Conservation (phyloP, 2,113 vertebrate species). For the Petrocephalus microphthalmus region DNA sequence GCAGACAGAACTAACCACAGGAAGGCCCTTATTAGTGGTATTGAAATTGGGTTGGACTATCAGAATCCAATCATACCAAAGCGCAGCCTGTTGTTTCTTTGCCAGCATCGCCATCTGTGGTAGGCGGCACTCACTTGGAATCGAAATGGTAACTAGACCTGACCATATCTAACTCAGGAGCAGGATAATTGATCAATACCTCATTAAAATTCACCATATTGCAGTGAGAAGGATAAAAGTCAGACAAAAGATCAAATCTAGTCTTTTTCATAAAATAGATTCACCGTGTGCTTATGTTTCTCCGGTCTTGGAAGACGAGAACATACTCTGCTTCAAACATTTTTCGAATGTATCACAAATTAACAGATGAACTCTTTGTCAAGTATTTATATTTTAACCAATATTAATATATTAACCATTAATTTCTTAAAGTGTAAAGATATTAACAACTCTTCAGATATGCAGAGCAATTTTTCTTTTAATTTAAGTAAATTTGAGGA, state of each 20-base stretch:
- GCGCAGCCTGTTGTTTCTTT: not conserved
- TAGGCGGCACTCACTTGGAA: not conserved
- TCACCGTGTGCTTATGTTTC: not conserved
- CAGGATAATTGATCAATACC: not conserved
- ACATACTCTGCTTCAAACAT: not conserved
- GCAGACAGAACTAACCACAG: not conserved
- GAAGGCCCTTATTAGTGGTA: conserved; percentile 7
- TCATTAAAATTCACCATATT: not conserved
- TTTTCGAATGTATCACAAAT: not conserved
- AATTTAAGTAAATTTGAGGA: not conserved
- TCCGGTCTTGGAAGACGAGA: not conserved
- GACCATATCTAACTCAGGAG: not conserved
- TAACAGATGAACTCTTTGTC: not conserved
- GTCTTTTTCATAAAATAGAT: not conserved
- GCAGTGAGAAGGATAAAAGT: not conserved
- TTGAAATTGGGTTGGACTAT: conserved; percentile 7
- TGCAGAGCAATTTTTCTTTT: not conserved
- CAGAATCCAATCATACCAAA: not conserved
- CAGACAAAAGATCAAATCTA: not conserved
- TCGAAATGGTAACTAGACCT: not conserved
- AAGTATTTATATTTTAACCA: not conserved
- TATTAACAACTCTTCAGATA: not conserved
- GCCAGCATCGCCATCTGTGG: not conserved
- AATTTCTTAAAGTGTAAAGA: not conserved
- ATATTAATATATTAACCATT: too few species aligned